A percentile compares a stretch with the other conserved stretches of the same genome.
Evolutionary conservation across 2,113 vertebrate species (phyloP).

Genomic region (Sigmodon hispidus): DNA sequence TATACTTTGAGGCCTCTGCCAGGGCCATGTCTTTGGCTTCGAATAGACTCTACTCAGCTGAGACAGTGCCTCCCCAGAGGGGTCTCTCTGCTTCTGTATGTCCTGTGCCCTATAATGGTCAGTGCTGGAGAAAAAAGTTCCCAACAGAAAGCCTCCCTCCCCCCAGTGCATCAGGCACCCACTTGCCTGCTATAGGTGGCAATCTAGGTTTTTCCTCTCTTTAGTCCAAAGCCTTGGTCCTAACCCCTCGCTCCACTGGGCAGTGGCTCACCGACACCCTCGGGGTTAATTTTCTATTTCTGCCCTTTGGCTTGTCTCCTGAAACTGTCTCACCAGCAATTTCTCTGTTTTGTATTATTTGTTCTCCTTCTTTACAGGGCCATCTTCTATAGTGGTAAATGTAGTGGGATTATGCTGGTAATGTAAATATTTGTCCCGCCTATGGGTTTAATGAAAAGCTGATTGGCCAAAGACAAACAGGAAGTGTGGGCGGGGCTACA

Average conservation of each 20-base stretch:
- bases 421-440: too few relatives aligned
- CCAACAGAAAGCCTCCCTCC: fast-evolving
- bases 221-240: background rate
- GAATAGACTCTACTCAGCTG: background rate
- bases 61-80: background rate
- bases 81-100: background rate
- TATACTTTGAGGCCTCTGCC: fast-evolving
- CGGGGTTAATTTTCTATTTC: background rate
- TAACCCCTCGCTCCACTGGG: background rate
- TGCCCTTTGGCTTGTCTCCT: background rate
- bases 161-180: fast-evolving
- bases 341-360: background rate
- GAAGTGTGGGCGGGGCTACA: too few relatives aligned
- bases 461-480: too few relatives aligned
- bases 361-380: background rate
- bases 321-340: background rate
- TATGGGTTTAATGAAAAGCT: too few relatives aligned
- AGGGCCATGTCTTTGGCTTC: background rate
- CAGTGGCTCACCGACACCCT: background rate
- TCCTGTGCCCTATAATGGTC: background rate
- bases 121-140: background rate
- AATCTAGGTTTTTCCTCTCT: background rate
- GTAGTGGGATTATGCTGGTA: too few relatives aligned
- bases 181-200: background rate
- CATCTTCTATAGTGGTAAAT: background rate